These are phyloP conservation scores for Catajapyx aquilonaris DNA, from an alignment of 1,140 invertebrate species.

Conservation along the genomic window DNA sequence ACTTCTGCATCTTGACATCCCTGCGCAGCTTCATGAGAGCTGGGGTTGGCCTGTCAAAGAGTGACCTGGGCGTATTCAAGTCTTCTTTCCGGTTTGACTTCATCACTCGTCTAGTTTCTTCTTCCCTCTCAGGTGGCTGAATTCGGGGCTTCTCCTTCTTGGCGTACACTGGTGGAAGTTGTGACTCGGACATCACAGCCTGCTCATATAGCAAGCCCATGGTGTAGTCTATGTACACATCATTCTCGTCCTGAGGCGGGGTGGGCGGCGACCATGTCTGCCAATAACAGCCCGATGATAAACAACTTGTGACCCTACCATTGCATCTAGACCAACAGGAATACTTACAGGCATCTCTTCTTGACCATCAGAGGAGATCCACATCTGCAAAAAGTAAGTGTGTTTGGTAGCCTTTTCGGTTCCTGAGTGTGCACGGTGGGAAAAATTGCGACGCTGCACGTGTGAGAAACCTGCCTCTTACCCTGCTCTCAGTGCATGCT, in stretches of 20 bases:
- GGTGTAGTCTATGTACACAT: conserved; percentile 74
- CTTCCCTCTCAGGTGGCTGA: neutral
- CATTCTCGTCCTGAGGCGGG: conserved; percentile 72
- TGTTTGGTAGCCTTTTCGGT: too few species aligned
- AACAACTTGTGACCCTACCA: too few species aligned
- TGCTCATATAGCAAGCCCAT: conserved; percentile 67
- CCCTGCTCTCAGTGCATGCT: conserved; percentile 28
- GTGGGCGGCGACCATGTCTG: conserved; percentile 92
- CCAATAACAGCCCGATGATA: too few species aligned
- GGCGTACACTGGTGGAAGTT: conserved; percentile 65
- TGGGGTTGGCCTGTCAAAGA: conserved; percentile 69
- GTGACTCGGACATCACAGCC: conserved; percentile 55
- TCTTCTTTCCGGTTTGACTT: conserved; percentile 43
- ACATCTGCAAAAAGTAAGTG: too few species aligned
- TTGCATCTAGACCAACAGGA: too few species aligned
- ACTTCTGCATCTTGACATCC: conserved; percentile 53
- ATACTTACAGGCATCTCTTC: too few species aligned
- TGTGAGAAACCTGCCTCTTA: too few species aligned
- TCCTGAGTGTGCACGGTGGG: too few species aligned
- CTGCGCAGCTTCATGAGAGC: conserved; percentile 51
- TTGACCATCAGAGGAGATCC: too few species aligned
- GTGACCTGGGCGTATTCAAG: conserved; percentile 51
- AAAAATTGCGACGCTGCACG: too few species aligned
- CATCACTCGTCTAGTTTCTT: neutral
- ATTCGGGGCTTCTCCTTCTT: conserved; percentile 38